Evolutionary conservation across 2,888 invertebrate species (phyloP), one percentile per base, ranked within the genome.

Genomic region (Rhagonycha fulva): DNA sequence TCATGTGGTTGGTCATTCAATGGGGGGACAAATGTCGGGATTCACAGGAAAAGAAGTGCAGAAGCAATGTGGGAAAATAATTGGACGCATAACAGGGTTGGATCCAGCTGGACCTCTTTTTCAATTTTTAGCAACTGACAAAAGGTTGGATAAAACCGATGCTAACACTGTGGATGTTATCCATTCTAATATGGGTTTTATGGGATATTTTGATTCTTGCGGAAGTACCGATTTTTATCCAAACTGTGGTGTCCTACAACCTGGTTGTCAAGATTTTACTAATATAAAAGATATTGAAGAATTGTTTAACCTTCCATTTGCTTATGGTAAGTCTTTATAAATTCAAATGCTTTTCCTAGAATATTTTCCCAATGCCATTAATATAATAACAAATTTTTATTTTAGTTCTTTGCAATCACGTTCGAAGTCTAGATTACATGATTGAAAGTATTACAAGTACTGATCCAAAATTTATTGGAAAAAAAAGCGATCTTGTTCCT

Each of bases 51-150:
- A 70, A 61, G 63, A 70, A 61, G 47, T 47, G 3, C 63, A 66
- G 28, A 28, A 14, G n/a, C 30, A 67, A 28, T 74, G 74, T 9
- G 60, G 14, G 3, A 14, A 26, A 14, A 14, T 3, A n/a, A 28
- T 74, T 19, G 61, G 30, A 0, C 70, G 70, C 3, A 67, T 74
- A n/a, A 70, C 74, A 10, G 74, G 60, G 0, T 67, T 74, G 26
- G 74, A 74, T 70, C 74, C 74, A 12, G 74, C 70, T 11, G 70
- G 67, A 60, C 74, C 74, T 4, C 60, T 74, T 9, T 70, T 14
- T 19, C 74, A 74, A 23, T 12, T 3, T n/a, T 7, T 14, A 10
- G 11, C 70, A 0, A 3, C 3, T 9, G 2, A 11, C 4, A 26
- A 28, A 61, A 14, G 70, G 11, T 30, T 74, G 14, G 19, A 28